phyloP scores from a whole-genome alignment of 2,797 vertebrate genomes.

The Cetoscarus ocellatus region DNA sequence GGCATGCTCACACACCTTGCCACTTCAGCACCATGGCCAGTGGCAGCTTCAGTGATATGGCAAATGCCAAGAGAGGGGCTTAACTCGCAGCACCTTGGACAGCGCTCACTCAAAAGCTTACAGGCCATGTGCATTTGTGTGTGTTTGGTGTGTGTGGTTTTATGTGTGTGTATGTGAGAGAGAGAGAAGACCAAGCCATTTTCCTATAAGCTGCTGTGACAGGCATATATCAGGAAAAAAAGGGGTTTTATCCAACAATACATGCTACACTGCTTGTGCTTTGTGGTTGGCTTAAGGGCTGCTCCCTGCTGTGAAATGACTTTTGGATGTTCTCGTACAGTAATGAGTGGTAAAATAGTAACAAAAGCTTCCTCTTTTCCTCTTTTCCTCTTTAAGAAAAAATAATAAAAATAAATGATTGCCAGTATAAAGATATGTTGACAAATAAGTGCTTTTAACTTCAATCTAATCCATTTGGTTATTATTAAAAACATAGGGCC shows the following conservation, averaged over 20 bases:
- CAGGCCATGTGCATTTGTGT: conserved; percentile 35
- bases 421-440: not conserved
- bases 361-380: not conserved
- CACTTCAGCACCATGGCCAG: conserved; percentile 66
- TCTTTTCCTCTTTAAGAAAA: not conserved
- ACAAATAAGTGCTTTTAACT: not conserved
- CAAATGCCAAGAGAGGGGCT: conserved; percentile 64
- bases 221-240: conserved; percentile 32
- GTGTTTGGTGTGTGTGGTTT: not conserved
- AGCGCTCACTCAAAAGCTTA: conserved; percentile 61
- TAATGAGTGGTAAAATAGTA: not conserved
- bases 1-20: conserved; percentile 20
- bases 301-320: conserved; percentile 11
- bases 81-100: conserved; percentile 73
- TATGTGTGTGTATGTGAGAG: not conserved
- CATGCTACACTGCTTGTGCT: conserved; percentile 19
- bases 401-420: too few relatives aligned
- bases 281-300: conserved; percentile 1
- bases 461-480: too few relatives aligned
- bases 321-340: not conserved
- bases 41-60: conserved; percentile 53
- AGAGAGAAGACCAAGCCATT: conserved; percentile 13
- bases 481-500: too few relatives aligned
- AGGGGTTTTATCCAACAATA: conserved; percentile 33
- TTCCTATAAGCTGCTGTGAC: conserved; percentile 48